Evolutionary conservation across 2,888 invertebrate species (phyloP).

Genomic region (Habroteleia sp.): DNA sequence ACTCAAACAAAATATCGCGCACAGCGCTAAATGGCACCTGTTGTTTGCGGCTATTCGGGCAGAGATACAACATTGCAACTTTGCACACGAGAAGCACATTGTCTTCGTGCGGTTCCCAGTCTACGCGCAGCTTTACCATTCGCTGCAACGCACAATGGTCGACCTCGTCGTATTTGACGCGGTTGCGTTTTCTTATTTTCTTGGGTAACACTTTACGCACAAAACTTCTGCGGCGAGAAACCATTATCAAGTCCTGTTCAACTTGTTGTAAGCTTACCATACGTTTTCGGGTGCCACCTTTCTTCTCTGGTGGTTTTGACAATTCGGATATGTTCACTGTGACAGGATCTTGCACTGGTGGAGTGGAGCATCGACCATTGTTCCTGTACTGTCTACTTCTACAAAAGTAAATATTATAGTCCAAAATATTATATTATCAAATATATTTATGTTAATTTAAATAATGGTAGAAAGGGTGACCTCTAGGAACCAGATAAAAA

Average conservation of each 20-base stretch:
- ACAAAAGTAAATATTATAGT: not conserved
- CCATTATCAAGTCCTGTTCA: slow-evolving; percentile 52
- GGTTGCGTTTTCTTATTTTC: slow-evolving; percentile 67
- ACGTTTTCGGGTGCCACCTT: slow-evolving; percentile 33
- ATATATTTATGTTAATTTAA: too few relatives aligned
- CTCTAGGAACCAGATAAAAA: too few relatives aligned
- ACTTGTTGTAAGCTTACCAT: slow-evolving; percentile 43
- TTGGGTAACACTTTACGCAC: slow-evolving; percentile 74
- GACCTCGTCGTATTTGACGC: slow-evolving; percentile 83
- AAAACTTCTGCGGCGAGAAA: slow-evolving; percentile 68
- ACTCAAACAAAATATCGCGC: slow-evolving; percentile 83
- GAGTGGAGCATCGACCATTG: slow-evolving; percentile 12
- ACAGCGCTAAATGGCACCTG: slow-evolving; percentile 81
- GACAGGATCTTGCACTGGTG: slow-evolving; percentile 18
- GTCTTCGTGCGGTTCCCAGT: slow-evolving; percentile 87
- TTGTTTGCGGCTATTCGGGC: slow-evolving; percentile 79
- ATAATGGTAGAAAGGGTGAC: too few relatives aligned
- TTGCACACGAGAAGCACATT: slow-evolving; percentile 86
- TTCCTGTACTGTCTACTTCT: slow-evolving; percentile 54
- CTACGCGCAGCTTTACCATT: slow-evolving; percentile 84
- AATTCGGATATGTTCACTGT: slow-evolving; percentile 34
- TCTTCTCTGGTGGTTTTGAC: slow-evolving; percentile 37
- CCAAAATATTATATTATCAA: not conserved
- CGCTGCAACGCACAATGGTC: slow-evolving; percentile 85
- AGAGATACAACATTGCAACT: slow-evolving; percentile 84